Conservation (phyloP, 2,888 invertebrate genomes). For the Eutolmus rufibarbis region DNA sequence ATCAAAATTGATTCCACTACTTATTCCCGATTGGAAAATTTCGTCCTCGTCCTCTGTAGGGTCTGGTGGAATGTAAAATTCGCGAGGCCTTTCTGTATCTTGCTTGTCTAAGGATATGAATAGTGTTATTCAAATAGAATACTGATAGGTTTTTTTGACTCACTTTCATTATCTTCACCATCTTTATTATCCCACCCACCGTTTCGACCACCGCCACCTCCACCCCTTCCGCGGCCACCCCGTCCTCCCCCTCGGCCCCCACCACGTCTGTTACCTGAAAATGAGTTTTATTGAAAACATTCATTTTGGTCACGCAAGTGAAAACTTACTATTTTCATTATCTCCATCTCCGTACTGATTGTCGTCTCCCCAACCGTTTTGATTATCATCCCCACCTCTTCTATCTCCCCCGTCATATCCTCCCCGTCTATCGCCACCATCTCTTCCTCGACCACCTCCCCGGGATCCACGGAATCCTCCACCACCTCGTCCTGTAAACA, state of each 20-base stretch:
- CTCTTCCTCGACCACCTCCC: conserved; percentile 55
- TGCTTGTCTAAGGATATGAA: conserved; percentile 20
- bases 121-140: neutral
- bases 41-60: conserved; percentile 74
- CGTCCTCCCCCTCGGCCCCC: conserved; percentile 50
- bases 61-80: conserved; percentile 77
- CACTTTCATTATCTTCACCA: conserved; percentile 41
- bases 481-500: conserved; percentile 28
- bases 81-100: conserved; percentile 66
- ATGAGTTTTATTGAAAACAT: neutral
- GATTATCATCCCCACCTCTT: conserved; percentile 46
- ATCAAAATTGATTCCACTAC: conserved; percentile 89
- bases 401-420: conserved; percentile 52
- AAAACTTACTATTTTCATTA: neutral
- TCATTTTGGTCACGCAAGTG: neutral
- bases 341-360: neutral
- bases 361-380: conserved; percentile 51
- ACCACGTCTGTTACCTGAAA: neutral
- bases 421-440: conserved; percentile 58
- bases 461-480: neutral
- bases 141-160: neutral
- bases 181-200: conserved; percentile 40
- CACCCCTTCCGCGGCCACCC: conserved; percentile 46
- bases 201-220: conserved; percentile 48
- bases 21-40: conserved; percentile 73